Conservation (phyloP, 1,140 invertebrate species). For the Drosophila miranda region DNA sequence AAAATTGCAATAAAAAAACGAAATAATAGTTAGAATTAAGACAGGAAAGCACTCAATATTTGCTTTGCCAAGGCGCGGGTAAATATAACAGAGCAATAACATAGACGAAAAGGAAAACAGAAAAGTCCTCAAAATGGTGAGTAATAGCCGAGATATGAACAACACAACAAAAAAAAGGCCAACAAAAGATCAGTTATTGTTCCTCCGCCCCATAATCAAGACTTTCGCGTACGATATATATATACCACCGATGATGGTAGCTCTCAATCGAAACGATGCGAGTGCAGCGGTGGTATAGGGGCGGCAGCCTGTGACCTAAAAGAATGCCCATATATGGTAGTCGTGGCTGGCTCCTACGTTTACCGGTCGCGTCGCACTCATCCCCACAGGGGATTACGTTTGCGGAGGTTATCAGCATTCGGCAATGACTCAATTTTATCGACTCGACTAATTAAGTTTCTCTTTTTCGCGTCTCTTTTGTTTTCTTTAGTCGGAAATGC, state of each 20-base stretch:
- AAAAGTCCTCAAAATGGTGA: constrained; percentile 57
- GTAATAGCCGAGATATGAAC: constrained; percentile 50
- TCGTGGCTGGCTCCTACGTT: constrained; percentile 24
- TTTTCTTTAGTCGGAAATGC: constrained; percentile 93
- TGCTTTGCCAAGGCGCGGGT: too few relatives aligned
- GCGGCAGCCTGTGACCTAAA: constrained; percentile 41
- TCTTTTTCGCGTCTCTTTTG: constrained; percentile 1
- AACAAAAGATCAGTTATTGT: constrained; percentile 31
- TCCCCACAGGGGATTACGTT: neutral
- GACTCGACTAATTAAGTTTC: neutral
- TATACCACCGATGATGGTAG: neutral
- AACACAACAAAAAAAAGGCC: constrained; percentile 21
- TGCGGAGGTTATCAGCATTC: constrained; percentile 45
- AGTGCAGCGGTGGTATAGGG: neutral
- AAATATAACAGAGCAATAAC: neutral
- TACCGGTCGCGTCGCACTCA: constrained; percentile 45
- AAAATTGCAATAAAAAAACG: constrained; percentile 34
- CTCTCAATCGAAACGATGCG: neutral
- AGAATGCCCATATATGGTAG: constrained; percentile 71
- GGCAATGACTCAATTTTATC: constrained; percentile 47
- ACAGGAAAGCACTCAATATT: neutral
- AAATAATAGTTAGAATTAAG: constrained; percentile 21
- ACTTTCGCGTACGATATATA: too few relatives aligned
- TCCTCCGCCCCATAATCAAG: constrained; percentile 18
- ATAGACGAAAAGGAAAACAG: constrained; percentile 25